These are phyloP conservation scores for Stegodyphus mimosarum DNA, from an alignment of 1,140 invertebrate genomes.

Conservation along the genomic window DNA sequence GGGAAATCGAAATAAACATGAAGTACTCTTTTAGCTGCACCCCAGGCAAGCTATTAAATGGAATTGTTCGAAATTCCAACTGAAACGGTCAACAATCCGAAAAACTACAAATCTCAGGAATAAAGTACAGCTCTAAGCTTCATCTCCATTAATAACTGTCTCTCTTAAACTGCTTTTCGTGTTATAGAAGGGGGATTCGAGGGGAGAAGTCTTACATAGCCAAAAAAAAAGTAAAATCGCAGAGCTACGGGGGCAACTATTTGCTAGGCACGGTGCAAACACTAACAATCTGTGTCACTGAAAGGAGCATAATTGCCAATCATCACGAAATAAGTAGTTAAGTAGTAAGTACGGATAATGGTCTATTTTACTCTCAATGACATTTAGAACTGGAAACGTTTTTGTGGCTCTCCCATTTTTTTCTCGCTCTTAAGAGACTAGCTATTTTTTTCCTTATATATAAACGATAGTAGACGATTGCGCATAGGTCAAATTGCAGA, in stretches of 20 bases:
- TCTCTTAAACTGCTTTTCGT: conserved; percentile 55
- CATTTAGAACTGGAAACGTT: conserved; percentile 48
- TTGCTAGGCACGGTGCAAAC: conserved; percentile 46
- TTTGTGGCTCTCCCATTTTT: conserved; percentile 35
- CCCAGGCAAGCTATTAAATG: conserved; percentile 43
- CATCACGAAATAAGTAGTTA: conserved; percentile 58
- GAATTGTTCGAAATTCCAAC: conserved; percentile 48
- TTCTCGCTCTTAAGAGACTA: neutral
- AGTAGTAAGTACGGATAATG: conserved; percentile 58
- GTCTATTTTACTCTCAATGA: conserved; percentile 58
- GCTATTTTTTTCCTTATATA: neutral
- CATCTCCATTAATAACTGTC: conserved; percentile 56
- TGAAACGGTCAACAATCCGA: conserved; percentile 36
- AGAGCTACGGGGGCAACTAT: conserved; percentile 25
- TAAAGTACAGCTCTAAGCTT: conserved; percentile 53
- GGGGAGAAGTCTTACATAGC: conserved; percentile 19
- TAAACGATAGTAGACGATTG: conserved; percentile 37
- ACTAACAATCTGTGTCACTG: conserved; percentile 47
- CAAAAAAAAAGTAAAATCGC: conserved; percentile 21
- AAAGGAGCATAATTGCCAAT: conserved; percentile 58
- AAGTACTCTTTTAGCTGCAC: conserved; percentile 32
- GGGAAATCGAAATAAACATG: conserved; percentile 15
- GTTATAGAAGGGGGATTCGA: conserved; percentile 29
- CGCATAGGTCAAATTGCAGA: conserved; percentile 34
- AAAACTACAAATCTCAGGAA: conserved; percentile 39